phyloP scores from a whole-genome alignment of 2,888 invertebrate species.

The Ypsolopha scabrella region DNA sequence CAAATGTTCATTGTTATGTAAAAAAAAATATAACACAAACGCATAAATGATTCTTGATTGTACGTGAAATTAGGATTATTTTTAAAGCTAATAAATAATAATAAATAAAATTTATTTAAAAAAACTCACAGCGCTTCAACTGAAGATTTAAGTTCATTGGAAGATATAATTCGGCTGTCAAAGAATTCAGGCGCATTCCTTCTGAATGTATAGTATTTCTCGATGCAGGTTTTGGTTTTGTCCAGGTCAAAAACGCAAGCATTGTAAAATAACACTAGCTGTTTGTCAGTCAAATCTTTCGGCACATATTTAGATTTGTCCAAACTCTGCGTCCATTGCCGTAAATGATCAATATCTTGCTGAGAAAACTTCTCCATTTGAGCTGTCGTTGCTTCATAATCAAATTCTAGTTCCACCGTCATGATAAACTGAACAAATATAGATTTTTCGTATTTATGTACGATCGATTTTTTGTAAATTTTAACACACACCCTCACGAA shows the following conservation, averaged over 20 bases:
- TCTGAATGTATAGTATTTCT: slow-evolving; percentile 70
- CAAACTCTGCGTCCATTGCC: slow-evolving; percentile 54
- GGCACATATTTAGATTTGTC: slow-evolving; percentile 63
- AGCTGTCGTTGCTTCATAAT: slow-evolving; percentile 47
- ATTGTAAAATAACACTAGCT: slow-evolving; percentile 74
- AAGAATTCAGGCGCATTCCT: slow-evolving; percentile 74
- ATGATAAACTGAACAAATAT: slow-evolving; percentile 26
- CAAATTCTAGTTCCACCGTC: slow-evolving; percentile 52
- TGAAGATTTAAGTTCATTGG: slow-evolving; percentile 54
- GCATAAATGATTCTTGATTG: no score
- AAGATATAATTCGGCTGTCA: slow-evolving; percentile 63
- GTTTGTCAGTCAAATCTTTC: slow-evolving; percentile 67
- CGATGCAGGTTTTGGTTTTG: slow-evolving; percentile 72
- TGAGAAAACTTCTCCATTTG: slow-evolving; percentile 62
- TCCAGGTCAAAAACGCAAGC: slow-evolving; percentile 74
- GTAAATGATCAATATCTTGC: slow-evolving; percentile 51
- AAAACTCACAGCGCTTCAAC: slow-evolving; percentile 67
- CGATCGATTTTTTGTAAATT: slow-evolving; percentile 20
- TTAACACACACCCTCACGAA: slow-evolving; percentile 21
- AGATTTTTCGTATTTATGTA: slow-evolving; percentile 27
- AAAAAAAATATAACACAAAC: no score
- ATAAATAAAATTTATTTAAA: neutral
- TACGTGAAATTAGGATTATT: no score
- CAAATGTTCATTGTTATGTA: no score
- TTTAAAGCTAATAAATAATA: no score